Percentiles rank a stretch among this genome's conserved stretches.
Evolutionary conservation across 2,888 invertebrate species (phyloP).

Genomic region (Leuctra nigra): DNA sequence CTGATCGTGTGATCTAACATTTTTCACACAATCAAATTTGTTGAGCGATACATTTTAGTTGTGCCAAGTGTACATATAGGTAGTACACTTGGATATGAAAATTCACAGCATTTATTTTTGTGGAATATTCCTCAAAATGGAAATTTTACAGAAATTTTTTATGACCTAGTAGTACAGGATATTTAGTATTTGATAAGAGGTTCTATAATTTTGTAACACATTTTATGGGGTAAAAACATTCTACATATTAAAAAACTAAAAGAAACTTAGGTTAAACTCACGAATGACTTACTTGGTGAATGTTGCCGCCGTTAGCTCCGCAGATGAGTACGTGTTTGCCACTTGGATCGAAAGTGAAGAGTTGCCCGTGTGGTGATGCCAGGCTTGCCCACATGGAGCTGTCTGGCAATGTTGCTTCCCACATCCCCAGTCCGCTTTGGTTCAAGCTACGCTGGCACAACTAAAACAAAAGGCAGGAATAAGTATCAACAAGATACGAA

Average conservation of each 20-base stretch:
- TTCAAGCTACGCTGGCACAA: conserved; percentile 40
- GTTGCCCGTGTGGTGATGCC: conserved; percentile 38
- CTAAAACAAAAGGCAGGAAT: conserved; percentile 25
- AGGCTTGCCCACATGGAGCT: conserved; percentile 28
- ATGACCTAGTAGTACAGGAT: not conserved
- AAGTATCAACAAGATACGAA: not conserved
- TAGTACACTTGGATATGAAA: too few species aligned
- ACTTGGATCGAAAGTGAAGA: conserved; percentile 43
- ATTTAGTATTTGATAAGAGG: not conserved
- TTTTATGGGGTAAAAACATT: not conserved
- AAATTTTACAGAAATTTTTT: too few species aligned
- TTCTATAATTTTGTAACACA: too few species aligned
- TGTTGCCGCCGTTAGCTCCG: conserved; percentile 38
- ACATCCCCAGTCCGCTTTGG: conserved; percentile 38
- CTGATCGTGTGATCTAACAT: too few species aligned
- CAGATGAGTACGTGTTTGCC: conserved; percentile 43
- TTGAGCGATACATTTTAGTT: too few species aligned
- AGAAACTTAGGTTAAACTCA: too few species aligned
- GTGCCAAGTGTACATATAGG: too few species aligned
- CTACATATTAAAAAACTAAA: not conserved
- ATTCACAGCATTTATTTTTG: too few species aligned
- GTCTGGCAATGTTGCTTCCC: conserved; percentile 37
- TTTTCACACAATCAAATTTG: too few species aligned
- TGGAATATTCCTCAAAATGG: too few species aligned
- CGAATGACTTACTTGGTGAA: conserved; percentile 43